Base-by-base conservation (phyloP, 2,888 invertebrate genomes). In the Platerodrilus igneus region DNA sequence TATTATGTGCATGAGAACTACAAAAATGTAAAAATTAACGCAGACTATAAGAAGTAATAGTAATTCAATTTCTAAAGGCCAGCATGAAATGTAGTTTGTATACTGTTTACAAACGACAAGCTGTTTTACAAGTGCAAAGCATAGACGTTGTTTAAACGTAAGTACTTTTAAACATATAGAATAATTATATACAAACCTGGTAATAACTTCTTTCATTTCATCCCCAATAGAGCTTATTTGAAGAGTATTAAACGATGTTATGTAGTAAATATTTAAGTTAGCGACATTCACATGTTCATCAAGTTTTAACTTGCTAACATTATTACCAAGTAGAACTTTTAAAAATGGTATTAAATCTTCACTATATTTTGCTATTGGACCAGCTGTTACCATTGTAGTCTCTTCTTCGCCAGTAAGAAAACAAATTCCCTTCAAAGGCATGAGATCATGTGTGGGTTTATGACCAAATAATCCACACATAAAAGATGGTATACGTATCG, bases 401-500 rank as follows among this genome's bases (percentile, higher is more conserved):
- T 73, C 69, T 51, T 78, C 75, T 9, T 79, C 77, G 2, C 84
- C 81, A 0, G 78, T 77, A 36, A 87, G 73, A 25, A 83, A 76
- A 0, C 85, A 81, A 11, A 89, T 76, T 0, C 86, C 62, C 71
- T 56, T 57, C 2, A 61, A 64, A 10, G 61, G 53, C 10, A 66
- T 62, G 10, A 69, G 42, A 55, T 67, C 63, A 34, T 75, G 74
- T 18, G 71, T 83, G 2, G 88, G 83, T 63, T 91, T 90, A 59
- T 88, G 82, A 0, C 87, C 93, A 67, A 82, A 93, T 32, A 93
- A 72, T 1, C 94, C 93, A 69, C 89, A 91, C 72, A 83, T 91
- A 65, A 86, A 90, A 0, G 87, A 81, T 0, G 94, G 94, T 78
- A 93, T 90, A 18, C 97, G 78, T 28, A 91, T 87, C 3, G 94